Base-by-base conservation (phyloP, 2,888 invertebrate species). In the Mayetiola destructor region DNA sequence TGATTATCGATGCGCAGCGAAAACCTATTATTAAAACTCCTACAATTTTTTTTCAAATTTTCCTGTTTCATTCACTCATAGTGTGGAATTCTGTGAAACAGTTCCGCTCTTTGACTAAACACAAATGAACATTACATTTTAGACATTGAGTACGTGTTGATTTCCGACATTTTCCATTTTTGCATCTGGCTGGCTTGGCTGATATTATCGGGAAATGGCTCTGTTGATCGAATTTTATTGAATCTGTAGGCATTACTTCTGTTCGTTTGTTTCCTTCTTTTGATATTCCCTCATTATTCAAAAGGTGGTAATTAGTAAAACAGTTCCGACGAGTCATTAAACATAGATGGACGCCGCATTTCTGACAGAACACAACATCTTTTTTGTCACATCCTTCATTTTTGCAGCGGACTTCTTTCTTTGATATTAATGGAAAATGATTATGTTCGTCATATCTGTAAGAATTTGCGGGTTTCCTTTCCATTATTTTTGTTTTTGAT, bases 111-210 rank as follows among this genome's bases (percentile, higher is more conserved):
- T 52, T 27, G 2, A 29, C 14, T 3, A 21, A 29, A 29, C 52
- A 52, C 21, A 52, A 52, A 52, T 52, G 23, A 52, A 52, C 52
- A 5, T 27, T 27, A n/a, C 52, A 52, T 27, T 52, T 52, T 23
- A 23, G 23, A 29, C 52, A 52, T 3, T 2, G 10, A 5, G n/a
- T 27, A 27, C 5, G 14, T 8, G 27, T 27, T 52, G 12, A 10
- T 9, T 10, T 4, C 12, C 5, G 3, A 14, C 52, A 52, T 9
- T n/a, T n/a, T 14, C 27, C 27, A 23, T 27, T 27, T 52, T 52
- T 52, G 29, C 52, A 52, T 27, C 52, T 9, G 12, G 27, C 40
- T 42, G 6, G 4, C 23, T 42, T 12, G 4, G 10, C 8, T 3
- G 23, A 42, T 10, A 23, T 23, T 3, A 23, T 23, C 10, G 21